These are phyloP conservation scores for Nesospiza acunhae DNA, from an alignment of 2,113 vertebrate genomes.

Conservation along the genomic window DNA sequence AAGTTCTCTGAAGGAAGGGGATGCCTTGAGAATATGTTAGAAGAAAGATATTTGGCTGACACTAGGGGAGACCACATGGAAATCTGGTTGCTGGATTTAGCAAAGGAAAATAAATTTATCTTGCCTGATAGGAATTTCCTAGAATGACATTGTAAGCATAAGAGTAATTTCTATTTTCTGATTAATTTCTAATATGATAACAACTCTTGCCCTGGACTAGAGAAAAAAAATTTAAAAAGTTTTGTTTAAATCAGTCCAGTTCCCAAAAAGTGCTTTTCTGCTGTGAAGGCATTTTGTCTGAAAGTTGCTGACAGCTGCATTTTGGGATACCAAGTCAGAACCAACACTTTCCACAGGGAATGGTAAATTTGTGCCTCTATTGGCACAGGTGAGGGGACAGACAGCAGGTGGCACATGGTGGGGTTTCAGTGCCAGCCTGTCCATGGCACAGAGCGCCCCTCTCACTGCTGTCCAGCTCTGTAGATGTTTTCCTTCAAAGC, in stretches of 20 bases:
- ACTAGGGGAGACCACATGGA: accelerated
- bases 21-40: not conserved
- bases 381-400: not conserved
- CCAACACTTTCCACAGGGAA: not conserved
- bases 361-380: not conserved
- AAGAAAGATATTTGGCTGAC: not conserved
- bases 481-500: not conserved
- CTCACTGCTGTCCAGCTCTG: not conserved
- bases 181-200: not conserved
- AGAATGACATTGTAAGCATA: not conserved
- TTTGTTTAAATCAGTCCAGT: not conserved
- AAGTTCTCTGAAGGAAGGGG: not conserved
- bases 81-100: not conserved
- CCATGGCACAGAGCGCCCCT: not conserved
- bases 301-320: too few relatives aligned
- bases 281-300: not conserved
- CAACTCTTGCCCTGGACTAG: not conserved
- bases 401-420: accelerated
- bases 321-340: not conserved
- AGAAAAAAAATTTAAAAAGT: not conserved
- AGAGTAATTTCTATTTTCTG: not conserved
- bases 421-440: not conserved
- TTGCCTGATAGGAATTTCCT: not conserved
- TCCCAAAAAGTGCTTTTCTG: not conserved
- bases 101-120: not conserved